Evolutionary conservation across 2,888 invertebrate species (phyloP).

Genomic region (Sipha maydis): DNA sequence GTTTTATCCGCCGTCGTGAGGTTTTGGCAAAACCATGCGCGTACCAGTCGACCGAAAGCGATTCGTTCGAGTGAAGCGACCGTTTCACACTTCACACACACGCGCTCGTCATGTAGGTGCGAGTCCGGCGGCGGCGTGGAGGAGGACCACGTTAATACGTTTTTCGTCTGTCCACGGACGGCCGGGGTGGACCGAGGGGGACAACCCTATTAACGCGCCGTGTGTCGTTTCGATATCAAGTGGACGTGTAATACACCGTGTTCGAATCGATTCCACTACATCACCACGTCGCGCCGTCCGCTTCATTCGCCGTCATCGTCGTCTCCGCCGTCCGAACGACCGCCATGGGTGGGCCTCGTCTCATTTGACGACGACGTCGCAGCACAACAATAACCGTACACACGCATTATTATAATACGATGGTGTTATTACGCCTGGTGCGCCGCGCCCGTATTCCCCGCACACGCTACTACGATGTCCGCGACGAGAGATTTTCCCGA

Average conservation of each 20-base stretch:
- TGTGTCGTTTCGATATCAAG: slow-evolving; percentile 36
- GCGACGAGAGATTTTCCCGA: not conserved
- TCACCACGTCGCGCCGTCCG: not conserved
- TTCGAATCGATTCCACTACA: slow-evolving; percentile 37
- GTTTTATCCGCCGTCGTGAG: not conserved
- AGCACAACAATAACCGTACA: not conserved
- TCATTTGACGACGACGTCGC: slow-evolving; percentile 18
- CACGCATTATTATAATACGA: not conserved
- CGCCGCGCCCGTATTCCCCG: not conserved
- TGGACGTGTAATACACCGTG: slow-evolving; percentile 52
- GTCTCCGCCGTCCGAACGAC: not conserved
- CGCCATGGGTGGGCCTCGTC: slow-evolving; percentile 30
- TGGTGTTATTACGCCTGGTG: not conserved
- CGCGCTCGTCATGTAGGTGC: not conserved
- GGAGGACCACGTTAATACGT: slow-evolving; percentile 22
- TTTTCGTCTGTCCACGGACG: slow-evolving; percentile 19
- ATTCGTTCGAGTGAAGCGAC: not conserved
- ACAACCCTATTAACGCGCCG: slow-evolving; percentile 30
- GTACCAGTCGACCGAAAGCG: not conserved
- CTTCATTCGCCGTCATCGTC: not conserved
- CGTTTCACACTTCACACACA: not conserved
- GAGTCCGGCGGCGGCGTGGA: not conserved
- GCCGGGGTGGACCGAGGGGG: not conserved
- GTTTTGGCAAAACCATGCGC: not conserved
- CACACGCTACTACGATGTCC: too few relatives aligned